phyloP scores from a whole-genome alignment of 2,888 invertebrate species.

The Spodoptera exigua region DNA sequence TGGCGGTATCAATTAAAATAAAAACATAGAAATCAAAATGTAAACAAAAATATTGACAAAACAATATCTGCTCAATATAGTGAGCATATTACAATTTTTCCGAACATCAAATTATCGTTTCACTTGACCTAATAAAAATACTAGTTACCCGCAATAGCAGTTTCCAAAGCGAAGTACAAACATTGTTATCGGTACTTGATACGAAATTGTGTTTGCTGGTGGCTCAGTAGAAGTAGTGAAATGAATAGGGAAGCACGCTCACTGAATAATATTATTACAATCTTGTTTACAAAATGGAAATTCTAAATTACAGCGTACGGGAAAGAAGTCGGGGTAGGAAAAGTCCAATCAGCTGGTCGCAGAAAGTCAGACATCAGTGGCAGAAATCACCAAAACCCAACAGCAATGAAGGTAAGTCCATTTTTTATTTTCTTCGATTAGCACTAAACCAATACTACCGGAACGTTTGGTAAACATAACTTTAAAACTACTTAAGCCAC shows the following conservation, averaged over 20 bases:
- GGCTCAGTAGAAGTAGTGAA: conserved; percentile 62
- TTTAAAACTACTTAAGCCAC: background rate
- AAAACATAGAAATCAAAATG: background rate
- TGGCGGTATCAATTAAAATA: conserved; percentile 15
- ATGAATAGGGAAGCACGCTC: conserved; percentile 34
- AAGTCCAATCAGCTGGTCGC: conserved; percentile 90
- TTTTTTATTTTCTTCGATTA: background rate
- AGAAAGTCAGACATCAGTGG: conserved; percentile 91
- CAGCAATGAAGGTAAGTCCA: conserved; percentile 76
- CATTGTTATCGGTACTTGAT: conserved; percentile 76
- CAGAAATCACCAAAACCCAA: conserved; percentile 85
- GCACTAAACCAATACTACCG: too few relatives aligned
- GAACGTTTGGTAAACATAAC: background rate
- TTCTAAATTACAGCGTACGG: conserved; percentile 84
- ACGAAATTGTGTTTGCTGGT: conserved; percentile 59
- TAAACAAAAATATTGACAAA: conserved; percentile 31
- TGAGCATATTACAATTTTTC: conserved; percentile 33
- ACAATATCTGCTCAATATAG: conserved; percentile 24
- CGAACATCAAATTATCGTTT: conserved; percentile 47
- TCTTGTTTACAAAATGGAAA: conserved; percentile 58
- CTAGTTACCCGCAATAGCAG: conserved; percentile 62
- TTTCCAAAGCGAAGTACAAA: conserved; percentile 78
- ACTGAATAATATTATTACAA: conserved; percentile 7
- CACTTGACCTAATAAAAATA: conserved; percentile 64
- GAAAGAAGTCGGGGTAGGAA: conserved; percentile 87